Evolutionary conservation across 2,888 invertebrate species (phyloP), one percentile per base, ranked within the genome.

Genomic region (Eueremaeus valkanovi): DNA sequence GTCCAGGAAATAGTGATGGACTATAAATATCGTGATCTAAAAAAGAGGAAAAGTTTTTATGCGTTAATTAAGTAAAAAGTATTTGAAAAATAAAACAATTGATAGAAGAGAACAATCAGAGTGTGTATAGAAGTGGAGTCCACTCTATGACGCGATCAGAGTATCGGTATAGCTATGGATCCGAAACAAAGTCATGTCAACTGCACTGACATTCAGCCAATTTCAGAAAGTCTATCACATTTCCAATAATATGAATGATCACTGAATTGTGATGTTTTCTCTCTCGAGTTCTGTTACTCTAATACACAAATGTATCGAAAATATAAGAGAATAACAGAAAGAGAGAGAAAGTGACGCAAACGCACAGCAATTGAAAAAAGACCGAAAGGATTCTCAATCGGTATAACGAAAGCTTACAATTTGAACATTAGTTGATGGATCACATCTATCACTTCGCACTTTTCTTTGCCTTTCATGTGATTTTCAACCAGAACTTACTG

Each of bases 21-120:
- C 13, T 6, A 8, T 3, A 16, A 49, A 49, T 49, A 18, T 49
- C 3, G n/a, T 49, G 16, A 11, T 18, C 27, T 55, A 55, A 9
- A 24, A 55, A 3, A 55, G 27, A 55, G 55, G 24, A 55, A 55
- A 27, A 6, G 18, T 49, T 49, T 55, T 27, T 6, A 24, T 11
- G n/a, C 45, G 16, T 55, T 55, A 55, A 55, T 55, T 55, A 55
- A 55, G 55, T 55, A 24, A 55, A 55, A 55, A 55, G 55, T 55
- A 24, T 55, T 55, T 55, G 21, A 5, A 3, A 55, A 55, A 55
- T 27, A 24, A 55, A 24, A 16, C 9, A 6, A 55, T 21, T 27
- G 24, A n/a, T n/a, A n/a, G n/a, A n/a, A n/a, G 27, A 55, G 24
- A 55, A 55, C 18, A 55, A 55, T 55, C 55, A 55, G 27, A 55